A percentile compares a stretch with the other conserved stretches of the same genome.
phyloP scores from a whole-genome alignment of 2,888 invertebrate species.

The Unio pictorum region DNA sequence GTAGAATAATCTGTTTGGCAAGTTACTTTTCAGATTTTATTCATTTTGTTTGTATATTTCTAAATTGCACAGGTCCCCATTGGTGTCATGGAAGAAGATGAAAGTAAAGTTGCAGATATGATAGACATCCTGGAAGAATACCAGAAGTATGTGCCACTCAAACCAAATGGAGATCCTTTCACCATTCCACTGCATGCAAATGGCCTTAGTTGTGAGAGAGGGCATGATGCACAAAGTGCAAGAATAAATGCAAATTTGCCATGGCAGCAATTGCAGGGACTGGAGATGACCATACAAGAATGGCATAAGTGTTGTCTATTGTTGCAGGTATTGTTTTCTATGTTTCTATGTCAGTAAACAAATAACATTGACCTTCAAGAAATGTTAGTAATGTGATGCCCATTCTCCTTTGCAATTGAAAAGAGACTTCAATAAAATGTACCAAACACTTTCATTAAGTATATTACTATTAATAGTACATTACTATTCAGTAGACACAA shows the following conservation, averaged over 20 bases:
- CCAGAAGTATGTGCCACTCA: slow-evolving; percentile 26
- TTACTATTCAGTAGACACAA: too few species aligned
- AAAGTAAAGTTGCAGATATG: slow-evolving; percentile 25
- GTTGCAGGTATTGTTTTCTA: slow-evolving; percentile 14
- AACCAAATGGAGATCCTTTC: slow-evolving; percentile 15
- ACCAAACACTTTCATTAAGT: too few species aligned
- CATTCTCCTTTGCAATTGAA: too few species aligned
- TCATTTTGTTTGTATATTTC: too few species aligned
- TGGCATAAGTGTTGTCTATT: slow-evolving; percentile 26
- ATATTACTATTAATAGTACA: too few species aligned
- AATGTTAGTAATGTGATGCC: too few species aligned
- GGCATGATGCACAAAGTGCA: slow-evolving; percentile 26
- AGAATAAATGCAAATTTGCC: slow-evolving; percentile 16
- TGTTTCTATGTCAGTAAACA: too few species aligned
- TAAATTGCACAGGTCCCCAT: slow-evolving; percentile 16
- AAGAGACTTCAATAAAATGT: too few species aligned
- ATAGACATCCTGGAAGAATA: slow-evolving; percentile 33
- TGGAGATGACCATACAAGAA: slow-evolving; percentile 19
- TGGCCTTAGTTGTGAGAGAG: slow-evolving; percentile 28
- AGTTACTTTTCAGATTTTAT: too few species aligned
- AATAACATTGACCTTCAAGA: too few species aligned
- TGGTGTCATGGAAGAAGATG: slow-evolving; percentile 34
- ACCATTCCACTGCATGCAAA: slow-evolving; percentile 24
- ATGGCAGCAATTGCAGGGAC: slow-evolving; percentile 22
- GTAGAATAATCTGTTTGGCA: too few species aligned